A percentile compares a stretch with the other conserved stretches of the same genome.
These are phyloP conservation scores for Prunella fulvescens DNA, from an alignment of 2,113 vertebrate species.

Conservation along the genomic window DNA sequence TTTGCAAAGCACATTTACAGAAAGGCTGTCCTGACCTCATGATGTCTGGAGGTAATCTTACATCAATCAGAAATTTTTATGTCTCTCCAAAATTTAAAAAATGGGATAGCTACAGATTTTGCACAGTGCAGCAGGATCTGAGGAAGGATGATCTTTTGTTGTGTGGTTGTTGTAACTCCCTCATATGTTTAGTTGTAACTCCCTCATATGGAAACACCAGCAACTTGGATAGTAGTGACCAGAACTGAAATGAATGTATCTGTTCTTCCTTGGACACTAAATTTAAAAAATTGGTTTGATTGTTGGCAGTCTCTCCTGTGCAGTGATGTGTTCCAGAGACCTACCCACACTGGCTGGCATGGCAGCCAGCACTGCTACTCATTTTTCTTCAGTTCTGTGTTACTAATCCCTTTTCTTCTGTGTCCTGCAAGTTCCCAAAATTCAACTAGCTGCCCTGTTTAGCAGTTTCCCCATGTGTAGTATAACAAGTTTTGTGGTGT, in stretches of 20 bases:
- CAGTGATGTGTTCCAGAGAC: neutral
- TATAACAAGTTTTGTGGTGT: neutral
- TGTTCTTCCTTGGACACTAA: neutral
- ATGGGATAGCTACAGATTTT: neutral
- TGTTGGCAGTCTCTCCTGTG: neutral
- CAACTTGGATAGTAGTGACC: neutral
- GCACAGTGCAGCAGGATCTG: neutral
- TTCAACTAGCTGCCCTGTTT: neutral
- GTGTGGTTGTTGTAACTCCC: neutral
- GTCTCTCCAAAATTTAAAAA: neutral
- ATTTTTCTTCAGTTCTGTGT: neutral
- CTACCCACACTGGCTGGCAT: neutral
- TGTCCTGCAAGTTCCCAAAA: neutral
- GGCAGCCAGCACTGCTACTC: neutral
- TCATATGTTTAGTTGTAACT: accelerated
- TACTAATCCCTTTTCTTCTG: neutral
- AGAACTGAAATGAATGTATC: neutral
- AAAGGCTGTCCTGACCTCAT: neutral
- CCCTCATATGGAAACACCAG: accelerated
- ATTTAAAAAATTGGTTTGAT: neutral
- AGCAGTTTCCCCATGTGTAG: neutral
- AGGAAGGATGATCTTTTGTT: neutral
- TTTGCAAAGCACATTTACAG: neutral
- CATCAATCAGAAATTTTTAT: neutral
- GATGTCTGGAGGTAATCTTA: neutral